These are phyloP conservation scores for Phalanger gymnotis DNA, from an alignment of 2,797 vertebrate species.

Conservation along the genomic window DNA sequence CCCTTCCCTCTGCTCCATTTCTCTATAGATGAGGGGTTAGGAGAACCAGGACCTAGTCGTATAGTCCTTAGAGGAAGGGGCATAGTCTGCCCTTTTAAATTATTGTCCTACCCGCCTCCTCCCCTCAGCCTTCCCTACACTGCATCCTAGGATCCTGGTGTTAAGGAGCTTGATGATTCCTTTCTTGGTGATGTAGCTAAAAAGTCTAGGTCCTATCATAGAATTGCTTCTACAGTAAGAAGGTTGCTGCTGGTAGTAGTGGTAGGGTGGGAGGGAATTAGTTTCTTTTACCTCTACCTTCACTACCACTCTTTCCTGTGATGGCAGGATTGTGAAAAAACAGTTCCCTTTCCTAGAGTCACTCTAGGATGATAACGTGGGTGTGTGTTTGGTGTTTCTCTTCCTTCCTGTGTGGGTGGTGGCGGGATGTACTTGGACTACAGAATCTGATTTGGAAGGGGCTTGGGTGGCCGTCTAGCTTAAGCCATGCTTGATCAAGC, in stretches of 20 bases:
- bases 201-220: background rate
- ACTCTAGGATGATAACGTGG: background rate
- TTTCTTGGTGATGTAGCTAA: background rate
- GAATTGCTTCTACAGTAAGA: background rate
- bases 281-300: background rate
- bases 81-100: background rate
- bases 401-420: background rate
- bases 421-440: background rate
- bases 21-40: background rate
- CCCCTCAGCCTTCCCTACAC: background rate
- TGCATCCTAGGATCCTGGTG: background rate
- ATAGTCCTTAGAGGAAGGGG: background rate
- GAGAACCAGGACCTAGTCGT: too few species aligned
- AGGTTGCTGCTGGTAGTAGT: background rate
- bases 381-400: background rate
- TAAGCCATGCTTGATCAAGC: background rate
- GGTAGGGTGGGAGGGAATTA: background rate
- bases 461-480: background rate
- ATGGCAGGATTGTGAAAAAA: background rate
- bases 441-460: background rate
- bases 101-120: background rate
- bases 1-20: background rate
- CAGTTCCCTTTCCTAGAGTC: background rate
- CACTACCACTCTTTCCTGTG: background rate
- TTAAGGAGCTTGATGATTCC: background rate